phyloP scores from a whole-genome alignment of 2,888 invertebrate species.

The Arenicola marina region DNA sequence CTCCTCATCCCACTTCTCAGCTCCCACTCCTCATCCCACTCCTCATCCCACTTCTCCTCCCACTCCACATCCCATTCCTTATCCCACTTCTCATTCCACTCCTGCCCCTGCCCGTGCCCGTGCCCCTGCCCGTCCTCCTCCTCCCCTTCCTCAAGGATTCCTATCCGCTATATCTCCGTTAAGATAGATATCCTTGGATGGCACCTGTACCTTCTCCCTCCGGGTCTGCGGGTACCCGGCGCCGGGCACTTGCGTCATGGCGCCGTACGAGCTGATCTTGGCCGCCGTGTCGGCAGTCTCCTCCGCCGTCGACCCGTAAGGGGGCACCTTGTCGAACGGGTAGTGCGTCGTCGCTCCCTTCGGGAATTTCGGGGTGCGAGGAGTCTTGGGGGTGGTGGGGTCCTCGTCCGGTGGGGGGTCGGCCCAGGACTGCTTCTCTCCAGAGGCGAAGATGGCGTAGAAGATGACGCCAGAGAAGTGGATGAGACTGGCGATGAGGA shows the following conservation, averaged over 20 bases:
- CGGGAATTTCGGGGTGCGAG: too few relatives aligned
- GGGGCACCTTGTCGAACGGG: too few relatives aligned
- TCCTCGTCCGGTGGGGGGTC: conserved; percentile 70
- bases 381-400: too few relatives aligned
- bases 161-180: conserved; percentile 1
- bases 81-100: not conserved
- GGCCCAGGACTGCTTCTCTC: conserved; percentile 97
- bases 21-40: not conserved
- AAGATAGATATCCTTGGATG: conserved; percentile 18
- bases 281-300: too few relatives aligned
- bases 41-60: not conserved
- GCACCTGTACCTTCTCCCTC: conserved; percentile 24
- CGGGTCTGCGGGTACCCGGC: conserved; percentile 17
- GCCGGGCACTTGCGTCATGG: too few relatives aligned
- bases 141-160: not conserved
- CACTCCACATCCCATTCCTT: not conserved
- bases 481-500: conserved; percentile 92
- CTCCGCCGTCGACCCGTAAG: too few relatives aligned
- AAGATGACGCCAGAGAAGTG: conserved; percentile 96
- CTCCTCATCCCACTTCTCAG: not conserved
- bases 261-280: too few relatives aligned
- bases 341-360: too few relatives aligned
- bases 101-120: not conserved
- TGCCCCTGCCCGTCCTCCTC: not conserved
- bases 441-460: conserved; percentile 96